These are phyloP conservation scores for Himalopsyche tibetana DNA, from an alignment of 2,888 invertebrate genomes.

Conservation along the genomic window DNA sequence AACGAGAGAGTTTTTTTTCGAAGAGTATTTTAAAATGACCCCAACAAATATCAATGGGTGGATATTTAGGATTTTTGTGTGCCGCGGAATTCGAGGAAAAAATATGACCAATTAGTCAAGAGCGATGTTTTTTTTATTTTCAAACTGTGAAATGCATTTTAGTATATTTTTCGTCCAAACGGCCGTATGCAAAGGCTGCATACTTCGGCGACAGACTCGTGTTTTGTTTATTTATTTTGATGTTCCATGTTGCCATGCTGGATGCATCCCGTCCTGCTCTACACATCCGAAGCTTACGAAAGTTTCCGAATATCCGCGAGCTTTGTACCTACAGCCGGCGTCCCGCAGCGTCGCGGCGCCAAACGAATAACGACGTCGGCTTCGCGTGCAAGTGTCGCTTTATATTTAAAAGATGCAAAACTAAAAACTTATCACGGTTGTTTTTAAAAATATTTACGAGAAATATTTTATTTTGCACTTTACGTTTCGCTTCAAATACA, in stretches of 20 bases:
- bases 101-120: too few relatives aligned
- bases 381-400: constrained; percentile 50
- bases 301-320: constrained; percentile 20
- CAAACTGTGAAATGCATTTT: too few relatives aligned
- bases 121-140: too few relatives aligned
- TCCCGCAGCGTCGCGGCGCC: constrained; percentile 49
- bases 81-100: too few relatives aligned
- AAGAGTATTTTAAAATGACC: too few relatives aligned
- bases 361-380: constrained; percentile 59
- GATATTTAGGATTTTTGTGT: too few relatives aligned
- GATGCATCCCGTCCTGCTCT: neutral
- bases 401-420: neutral
- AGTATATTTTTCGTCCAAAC: too few relatives aligned
- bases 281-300: constrained; percentile 11
- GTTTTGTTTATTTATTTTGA: constrained; percentile 46
- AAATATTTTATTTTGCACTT: neutral
- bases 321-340: neutral
- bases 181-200: too few relatives aligned
- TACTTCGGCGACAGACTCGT: neutral
- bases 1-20: too few relatives aligned
- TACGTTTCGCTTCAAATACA: neutral
- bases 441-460: neutral
- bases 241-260: constrained; percentile 43
- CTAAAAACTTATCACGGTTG: neutral
- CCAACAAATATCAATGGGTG: too few relatives aligned